A percentile compares a stretch with the other conserved stretches of the same genome.
phyloP scores from a whole-genome alignment of 2,113 vertebrate genomes.

The Upupa epops region DNA sequence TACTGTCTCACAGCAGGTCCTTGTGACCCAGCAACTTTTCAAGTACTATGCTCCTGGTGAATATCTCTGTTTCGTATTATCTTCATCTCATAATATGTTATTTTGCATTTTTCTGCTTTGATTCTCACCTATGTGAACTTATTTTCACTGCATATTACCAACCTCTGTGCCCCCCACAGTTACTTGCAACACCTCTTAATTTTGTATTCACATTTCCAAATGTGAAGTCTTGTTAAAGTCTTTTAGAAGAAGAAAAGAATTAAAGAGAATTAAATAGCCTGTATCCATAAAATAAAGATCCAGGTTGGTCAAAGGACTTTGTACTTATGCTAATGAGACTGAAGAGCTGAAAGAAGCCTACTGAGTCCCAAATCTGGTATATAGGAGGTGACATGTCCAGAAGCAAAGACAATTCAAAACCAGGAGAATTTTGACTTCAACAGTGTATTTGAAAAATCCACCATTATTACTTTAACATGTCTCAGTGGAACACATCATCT shows the following conservation, averaged over 20 bases:
- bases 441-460: not conserved
- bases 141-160: conserved; percentile 12
- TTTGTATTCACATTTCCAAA: not conserved
- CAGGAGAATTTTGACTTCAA: not conserved
- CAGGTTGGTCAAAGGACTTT: not conserved
- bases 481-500: not conserved
- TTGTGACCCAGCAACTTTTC: not conserved
- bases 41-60: not conserved
- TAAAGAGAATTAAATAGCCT: not conserved
- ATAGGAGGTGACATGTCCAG: not conserved
- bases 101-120: conserved; percentile 12
- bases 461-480: not conserved
- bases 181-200: not conserved
- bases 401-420: not conserved
- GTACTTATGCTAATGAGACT: not conserved
- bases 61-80: not conserved
- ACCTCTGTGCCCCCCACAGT: rapidly evolving
- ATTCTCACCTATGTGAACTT: not conserved
- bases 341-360: not conserved
- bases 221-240: not conserved
- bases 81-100: not conserved
- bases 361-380: not conserved
- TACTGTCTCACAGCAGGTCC: not conserved
- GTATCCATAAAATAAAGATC: not conserved
- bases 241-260: not conserved